Evolutionary conservation across 2,113 vertebrate species (phyloP).

Genomic region (Odocoileus virginianus): DNA sequence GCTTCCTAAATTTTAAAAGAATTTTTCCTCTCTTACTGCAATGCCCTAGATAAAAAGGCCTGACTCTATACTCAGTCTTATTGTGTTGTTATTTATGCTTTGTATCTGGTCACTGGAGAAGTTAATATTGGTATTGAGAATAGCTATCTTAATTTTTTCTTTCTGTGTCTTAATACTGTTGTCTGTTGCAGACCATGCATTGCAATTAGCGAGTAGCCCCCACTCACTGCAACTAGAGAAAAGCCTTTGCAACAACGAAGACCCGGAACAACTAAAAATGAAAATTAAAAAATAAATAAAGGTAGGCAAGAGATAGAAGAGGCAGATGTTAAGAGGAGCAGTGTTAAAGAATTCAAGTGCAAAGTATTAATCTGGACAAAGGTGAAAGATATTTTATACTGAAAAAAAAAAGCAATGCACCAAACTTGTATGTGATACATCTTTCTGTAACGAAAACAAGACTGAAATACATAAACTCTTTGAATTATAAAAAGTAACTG

Average conservation of each 20-base stretch:
- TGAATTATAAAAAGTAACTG: background rate
- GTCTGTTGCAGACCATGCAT: background rate
- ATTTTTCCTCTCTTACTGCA: background rate
- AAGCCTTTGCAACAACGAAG: background rate
- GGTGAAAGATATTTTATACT: background rate
- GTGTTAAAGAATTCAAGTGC: background rate
- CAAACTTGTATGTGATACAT: background rate
- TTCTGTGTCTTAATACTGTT: background rate
- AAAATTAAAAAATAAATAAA: background rate
- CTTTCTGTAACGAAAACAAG: background rate
- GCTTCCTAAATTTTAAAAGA: background rate
- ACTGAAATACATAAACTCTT: background rate
- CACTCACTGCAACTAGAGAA: background rate
- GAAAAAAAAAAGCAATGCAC: background rate
- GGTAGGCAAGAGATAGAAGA: background rate
- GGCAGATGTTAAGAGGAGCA: background rate
- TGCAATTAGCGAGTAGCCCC: background rate
- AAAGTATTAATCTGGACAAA: slow-evolving; percentile 4
- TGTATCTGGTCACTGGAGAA: background rate
- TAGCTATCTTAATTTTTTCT: background rate
- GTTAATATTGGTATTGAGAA: slow-evolving; percentile 14
- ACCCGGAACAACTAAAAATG: background rate
- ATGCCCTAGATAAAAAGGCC: background rate
- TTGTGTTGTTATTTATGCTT: background rate
- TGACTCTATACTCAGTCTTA: background rate